Percentiles rank a stretch among this genome's conserved stretches.
Conservation (phyloP, 2,797 vertebrate species). For the Muscicapa comitata region DNA sequence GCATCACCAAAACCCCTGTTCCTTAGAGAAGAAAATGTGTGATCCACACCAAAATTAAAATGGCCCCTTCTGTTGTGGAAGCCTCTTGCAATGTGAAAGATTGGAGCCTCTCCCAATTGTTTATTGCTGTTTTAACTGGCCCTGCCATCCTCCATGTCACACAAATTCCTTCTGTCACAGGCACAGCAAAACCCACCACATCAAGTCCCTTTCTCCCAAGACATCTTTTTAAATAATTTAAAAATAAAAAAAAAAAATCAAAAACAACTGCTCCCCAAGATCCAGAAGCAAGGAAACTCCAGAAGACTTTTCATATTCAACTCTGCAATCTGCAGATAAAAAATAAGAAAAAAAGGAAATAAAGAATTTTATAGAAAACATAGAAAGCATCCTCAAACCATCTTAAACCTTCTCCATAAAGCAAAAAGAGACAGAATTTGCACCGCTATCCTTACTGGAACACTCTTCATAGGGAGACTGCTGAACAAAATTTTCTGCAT, state of each 20-base stretch:
- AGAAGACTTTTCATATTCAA: neutral
- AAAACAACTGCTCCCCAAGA: neutral
- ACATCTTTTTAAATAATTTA: neutral
- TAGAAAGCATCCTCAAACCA: neutral
- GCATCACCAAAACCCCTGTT: neutral
- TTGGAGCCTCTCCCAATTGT: neutral
- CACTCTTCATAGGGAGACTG: neutral
- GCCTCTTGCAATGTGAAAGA: neutral
- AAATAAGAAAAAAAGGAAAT: too few relatives aligned
- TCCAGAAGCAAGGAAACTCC: neutral
- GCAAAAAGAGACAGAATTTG: neutral
- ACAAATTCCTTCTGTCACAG: neutral
- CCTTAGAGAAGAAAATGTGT: neutral
- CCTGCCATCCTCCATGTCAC: neutral
- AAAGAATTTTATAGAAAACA: neutral
- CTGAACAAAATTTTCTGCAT: neutral
- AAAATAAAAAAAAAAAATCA: neutral
- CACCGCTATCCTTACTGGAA: neutral
- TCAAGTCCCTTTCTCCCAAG: neutral
- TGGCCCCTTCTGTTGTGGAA: neutral
- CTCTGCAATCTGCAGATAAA: neutral
- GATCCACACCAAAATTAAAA: neutral
- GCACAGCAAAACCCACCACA: neutral
- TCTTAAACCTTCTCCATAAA: neutral
- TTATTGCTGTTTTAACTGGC: neutral